Base-by-base conservation (phyloP, 2,888 invertebrate species). In the Dermolepida albohirtum region DNA sequence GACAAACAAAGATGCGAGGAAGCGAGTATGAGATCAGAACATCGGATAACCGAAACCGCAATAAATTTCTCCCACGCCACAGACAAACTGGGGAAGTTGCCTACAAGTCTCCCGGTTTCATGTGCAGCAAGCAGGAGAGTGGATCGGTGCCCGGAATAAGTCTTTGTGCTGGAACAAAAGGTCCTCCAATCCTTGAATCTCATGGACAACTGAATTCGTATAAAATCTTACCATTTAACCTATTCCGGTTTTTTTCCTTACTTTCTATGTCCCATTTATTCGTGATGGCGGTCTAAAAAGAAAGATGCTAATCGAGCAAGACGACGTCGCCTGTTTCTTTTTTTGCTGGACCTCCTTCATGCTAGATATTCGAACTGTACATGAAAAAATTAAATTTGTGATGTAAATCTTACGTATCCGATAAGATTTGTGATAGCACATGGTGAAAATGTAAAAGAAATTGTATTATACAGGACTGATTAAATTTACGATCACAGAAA, bases 41-140 rank as follows among this genome's bases (percentile, higher is more conserved):
- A 70, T 71, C 70, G 73, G 71, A 74, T 75, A 76, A 74, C 72
- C 74, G 73, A 76, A 73, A 75, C 74, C 74, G 73, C 74, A 74
- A 76, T 76, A 76, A 76, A 76, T 76, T 73, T 73, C 66, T 62
- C 69, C 68, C 70, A 63, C 68, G 71, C 71, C 70, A 71, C 73
- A 64, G 72, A 73, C 73, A 72, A 72, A 73, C 71, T 71, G 70
- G 71, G 70, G 59, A 65, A 59, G 59, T 65, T 65, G 68, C 55
- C 65, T 68, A 62, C 68, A 52, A 64, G 59, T 49, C 68, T 44
- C 47, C 51, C 34, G 39, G 22, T 59, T 57, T 40, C 39, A 49
- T 41, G 57, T 50, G 57, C 66, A 34, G 66, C 49, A 66, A 57
- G 50, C 66, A 40, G 16, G 59, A 66, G 47, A 55, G 49, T 29